Percentiles rank a stretch among this genome's conserved stretches.
These are phyloP conservation scores for Incurvaria masculella DNA, from an alignment of 2,888 invertebrate species.

Conservation along the genomic window DNA sequence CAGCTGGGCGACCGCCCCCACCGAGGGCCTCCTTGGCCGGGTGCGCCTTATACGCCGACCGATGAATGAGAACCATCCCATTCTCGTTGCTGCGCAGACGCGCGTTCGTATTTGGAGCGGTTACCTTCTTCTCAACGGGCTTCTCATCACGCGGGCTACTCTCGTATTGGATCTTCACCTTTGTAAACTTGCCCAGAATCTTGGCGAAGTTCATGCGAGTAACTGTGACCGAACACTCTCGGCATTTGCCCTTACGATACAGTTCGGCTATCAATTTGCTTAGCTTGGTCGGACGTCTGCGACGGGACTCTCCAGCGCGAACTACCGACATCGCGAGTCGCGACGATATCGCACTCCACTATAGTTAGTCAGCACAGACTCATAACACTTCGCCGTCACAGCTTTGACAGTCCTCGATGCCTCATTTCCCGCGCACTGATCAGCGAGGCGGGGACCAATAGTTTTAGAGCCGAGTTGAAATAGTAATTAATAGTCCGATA, in stretches of 20 bases:
- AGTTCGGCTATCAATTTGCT: slow-evolving; percentile 27
- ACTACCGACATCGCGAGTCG: neutral
- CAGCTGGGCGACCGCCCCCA: neutral
- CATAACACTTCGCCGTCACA: neutral
- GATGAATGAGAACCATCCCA: slow-evolving; percentile 42
- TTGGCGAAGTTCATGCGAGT: slow-evolving; percentile 51
- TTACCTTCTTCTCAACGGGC: slow-evolving; percentile 14
- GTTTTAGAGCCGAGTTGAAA: too few relatives aligned
- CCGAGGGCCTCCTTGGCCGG: slow-evolving; percentile 27
- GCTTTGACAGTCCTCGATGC: slow-evolving; percentile 16
- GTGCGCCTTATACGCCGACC: slow-evolving; percentile 32
- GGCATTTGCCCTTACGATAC: slow-evolving; percentile 45
- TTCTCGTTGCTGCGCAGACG: slow-evolving; percentile 45
- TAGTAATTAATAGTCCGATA: too few relatives aligned
- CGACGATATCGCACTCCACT: neutral
- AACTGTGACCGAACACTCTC: slow-evolving; percentile 42
- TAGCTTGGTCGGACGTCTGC: neutral
- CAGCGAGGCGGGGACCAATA: slow-evolving; percentile 8
- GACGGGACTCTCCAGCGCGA: neutral
- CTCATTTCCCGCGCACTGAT: slow-evolving; percentile 53
- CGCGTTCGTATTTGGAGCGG: slow-evolving; percentile 26
- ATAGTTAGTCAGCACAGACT: neutral
- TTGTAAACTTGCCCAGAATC: slow-evolving; percentile 49
- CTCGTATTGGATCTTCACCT: slow-evolving; percentile 50
- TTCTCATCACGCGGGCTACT: slow-evolving; percentile 32